These are phyloP conservation scores for Cordylochernes scorpioides DNA, from an alignment of 2,888 invertebrate species.

Conservation along the genomic window DNA sequence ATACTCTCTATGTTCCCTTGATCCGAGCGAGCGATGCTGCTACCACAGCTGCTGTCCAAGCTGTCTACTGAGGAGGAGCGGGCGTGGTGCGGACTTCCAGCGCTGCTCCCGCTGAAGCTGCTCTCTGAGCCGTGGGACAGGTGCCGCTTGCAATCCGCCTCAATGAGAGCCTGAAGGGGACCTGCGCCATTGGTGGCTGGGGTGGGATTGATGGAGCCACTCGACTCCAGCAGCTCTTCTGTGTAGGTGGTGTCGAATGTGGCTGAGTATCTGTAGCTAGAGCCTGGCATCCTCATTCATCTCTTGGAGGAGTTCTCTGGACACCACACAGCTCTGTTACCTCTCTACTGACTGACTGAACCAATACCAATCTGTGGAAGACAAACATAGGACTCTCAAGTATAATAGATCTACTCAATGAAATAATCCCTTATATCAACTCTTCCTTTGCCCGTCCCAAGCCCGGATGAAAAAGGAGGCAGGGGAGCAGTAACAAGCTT, in stretches of 20 bases:
- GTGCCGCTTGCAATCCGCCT: conserved; percentile 2
- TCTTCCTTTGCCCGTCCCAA: no score
- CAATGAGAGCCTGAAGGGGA: no score
- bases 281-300: conserved; percentile 11
- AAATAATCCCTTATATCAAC: no score
- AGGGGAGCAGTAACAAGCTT: no score
- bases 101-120: conserved; percentile 3
- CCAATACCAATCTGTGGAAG: no score
- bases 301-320: background rate
- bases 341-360: no score
- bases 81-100: no score
- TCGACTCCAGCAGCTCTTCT: conserved; percentile 4
- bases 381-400: no score
- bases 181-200: background rate
- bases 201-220: conserved; percentile 1
- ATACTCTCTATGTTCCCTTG: conserved; percentile 10
- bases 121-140: conserved; percentile 2
- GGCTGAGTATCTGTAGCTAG: conserved; percentile 12
- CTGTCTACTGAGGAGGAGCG: conserved; percentile 13
- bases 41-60: conserved; percentile 5
- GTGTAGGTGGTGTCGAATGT: conserved; percentile 13
- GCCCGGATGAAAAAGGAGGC: no score
- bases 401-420: no score
- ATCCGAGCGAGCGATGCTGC: conserved; percentile 4
- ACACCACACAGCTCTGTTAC: no score